Evolutionary conservation across 2,888 invertebrate species (phyloP), one percentile per base, ranked within the genome.

Genomic region (Cheilosia grossa): DNA sequence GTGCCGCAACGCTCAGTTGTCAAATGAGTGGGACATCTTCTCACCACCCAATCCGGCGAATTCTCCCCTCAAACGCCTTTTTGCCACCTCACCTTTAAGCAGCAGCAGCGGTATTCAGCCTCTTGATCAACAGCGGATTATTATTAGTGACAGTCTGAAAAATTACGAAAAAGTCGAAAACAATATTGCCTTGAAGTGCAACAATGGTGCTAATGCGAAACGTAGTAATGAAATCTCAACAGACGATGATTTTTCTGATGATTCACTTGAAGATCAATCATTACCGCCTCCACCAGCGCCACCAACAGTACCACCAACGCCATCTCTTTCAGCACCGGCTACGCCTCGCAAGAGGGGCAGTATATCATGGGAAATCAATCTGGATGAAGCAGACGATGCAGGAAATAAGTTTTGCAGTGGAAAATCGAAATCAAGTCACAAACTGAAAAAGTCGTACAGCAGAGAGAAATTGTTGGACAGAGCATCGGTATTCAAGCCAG

Each of bases 351-450:
- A 96, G 93, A 94, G 96, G 89, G 95, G 95, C 90, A 96, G 96
- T 90, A 96, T 97, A 88, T 96, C 97, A 86, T 97, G 97, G 97
- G 96, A 97, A 93, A 96, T 97, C 87, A 95, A 96, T 86, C 93
- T 97, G 88, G 95, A 95, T 90, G 95, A 94, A 90, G 67, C 86
- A 30, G 87, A 67, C 66, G 69, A 81, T 58, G 44, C 67, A n/a
- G 72, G 67, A 17, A 72, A 61, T 37, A 78, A 56, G 37, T 58
- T 59, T 42, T 54, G 44, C 13, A 79, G 51, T n/a, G 67, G 40
- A 10, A 81, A 72, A 67, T 59, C 75, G 6, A 79, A 83, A 66
- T 21, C 69, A 30, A 77, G 51, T 56, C 73, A 77, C 49, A 81
- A 73, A 40, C 63, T 56, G 9, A 85, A 77, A 47, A 87, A 86